Percentiles rank a stretch among this genome's conserved stretches.
These are phyloP conservation scores for Agrochola litura DNA, from an alignment of 2,888 invertebrate genomes.

Conservation along the genomic window DNA sequence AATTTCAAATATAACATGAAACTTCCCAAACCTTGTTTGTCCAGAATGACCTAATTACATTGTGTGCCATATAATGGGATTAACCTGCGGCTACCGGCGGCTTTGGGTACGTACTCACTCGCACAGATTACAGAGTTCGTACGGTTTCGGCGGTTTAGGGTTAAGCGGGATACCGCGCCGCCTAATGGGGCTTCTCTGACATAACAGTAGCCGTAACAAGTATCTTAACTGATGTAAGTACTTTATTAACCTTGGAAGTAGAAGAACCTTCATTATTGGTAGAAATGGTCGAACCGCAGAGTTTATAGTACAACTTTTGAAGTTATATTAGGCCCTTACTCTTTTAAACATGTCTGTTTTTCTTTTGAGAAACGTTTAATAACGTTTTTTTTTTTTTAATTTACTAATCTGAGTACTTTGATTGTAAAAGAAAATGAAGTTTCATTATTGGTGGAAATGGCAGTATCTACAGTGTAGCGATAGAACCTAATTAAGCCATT, in stretches of 20 bases:
- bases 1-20: slow-evolving; percentile 29
- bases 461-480: background rate
- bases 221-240: slow-evolving; percentile 43
- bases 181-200: slow-evolving; percentile 77
- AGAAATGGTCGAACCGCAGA: background rate
- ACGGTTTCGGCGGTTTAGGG: slow-evolving; percentile 89
- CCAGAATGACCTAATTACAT: slow-evolving; percentile 77
- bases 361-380: background rate
- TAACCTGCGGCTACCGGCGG: slow-evolving; percentile 72
- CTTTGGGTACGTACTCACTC: slow-evolving; percentile 74
- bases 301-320: background rate
- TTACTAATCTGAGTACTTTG: background rate
- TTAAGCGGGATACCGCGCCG: slow-evolving; percentile 77
- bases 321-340: background rate
- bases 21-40: slow-evolving; percentile 22
- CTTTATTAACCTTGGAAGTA: slow-evolving; percentile 45
- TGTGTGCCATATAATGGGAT: slow-evolving; percentile 81
- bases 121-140: slow-evolving; percentile 85
- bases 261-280: slow-evolving; percentile 25
- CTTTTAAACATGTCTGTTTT: background rate
- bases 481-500: background rate
- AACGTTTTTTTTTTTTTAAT: background rate
- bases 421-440: background rate
- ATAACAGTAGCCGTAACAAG: slow-evolving; percentile 58
- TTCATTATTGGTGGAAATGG: background rate